phyloP scores from a whole-genome alignment of 2,888 invertebrate genomes.

The Maniola hyperantus region DNA sequence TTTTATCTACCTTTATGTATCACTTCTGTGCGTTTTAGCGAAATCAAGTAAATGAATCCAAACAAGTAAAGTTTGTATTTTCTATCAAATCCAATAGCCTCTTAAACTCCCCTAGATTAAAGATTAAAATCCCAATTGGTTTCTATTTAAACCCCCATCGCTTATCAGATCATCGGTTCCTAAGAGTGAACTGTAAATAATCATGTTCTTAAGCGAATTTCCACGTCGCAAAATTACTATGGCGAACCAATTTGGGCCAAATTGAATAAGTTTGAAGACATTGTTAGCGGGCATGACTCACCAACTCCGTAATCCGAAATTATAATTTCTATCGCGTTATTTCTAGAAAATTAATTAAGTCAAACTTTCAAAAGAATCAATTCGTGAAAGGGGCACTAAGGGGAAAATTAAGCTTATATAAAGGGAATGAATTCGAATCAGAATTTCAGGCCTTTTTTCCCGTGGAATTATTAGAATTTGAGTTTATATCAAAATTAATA shows the following conservation, averaged over 20 bases:
- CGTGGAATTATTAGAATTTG: slow-evolving; percentile 16
- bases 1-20: too few species aligned
- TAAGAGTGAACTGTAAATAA: slow-evolving; percentile 33
- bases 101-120: neutral
- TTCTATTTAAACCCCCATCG: slow-evolving; percentile 34
- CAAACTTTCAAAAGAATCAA: slow-evolving; percentile 41
- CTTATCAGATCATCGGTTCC: slow-evolving; percentile 34
- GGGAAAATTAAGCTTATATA: slow-evolving; percentile 29
- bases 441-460: slow-evolving; percentile 11
- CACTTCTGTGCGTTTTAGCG: neutral
- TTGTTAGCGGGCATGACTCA: slow-evolving; percentile 50
- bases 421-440: slow-evolving; percentile 28
- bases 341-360: slow-evolving; percentile 42
- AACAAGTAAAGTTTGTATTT: neutral
- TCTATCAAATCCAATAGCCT: neutral
- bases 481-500: slow-evolving; percentile 3
- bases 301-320: slow-evolving; percentile 52
- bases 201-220: slow-evolving; percentile 38
- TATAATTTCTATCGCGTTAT: slow-evolving; percentile 57
- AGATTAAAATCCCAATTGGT: slow-evolving; percentile 33
- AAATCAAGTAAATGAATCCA: neutral
- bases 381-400: slow-evolving; percentile 30
- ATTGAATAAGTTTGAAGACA: slow-evolving; percentile 63
- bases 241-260: slow-evolving; percentile 52
- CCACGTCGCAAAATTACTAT: slow-evolving; percentile 40